These are phyloP conservation scores for Pseudomyrmex gracilis DNA, from an alignment of 1,140 invertebrate genomes.

Conservation along the genomic window DNA sequence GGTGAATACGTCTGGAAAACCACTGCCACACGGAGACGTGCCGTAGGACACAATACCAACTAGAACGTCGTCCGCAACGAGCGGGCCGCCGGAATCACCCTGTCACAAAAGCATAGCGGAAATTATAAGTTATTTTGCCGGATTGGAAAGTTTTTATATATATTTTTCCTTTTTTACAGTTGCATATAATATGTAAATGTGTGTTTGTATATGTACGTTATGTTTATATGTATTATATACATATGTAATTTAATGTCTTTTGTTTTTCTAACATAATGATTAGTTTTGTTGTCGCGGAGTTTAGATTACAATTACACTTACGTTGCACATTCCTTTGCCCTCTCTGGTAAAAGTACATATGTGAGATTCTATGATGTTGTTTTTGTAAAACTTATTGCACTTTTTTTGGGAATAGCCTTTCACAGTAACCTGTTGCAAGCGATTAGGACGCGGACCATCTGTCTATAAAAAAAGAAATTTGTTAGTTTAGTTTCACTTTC, in stretches of 20 bases:
- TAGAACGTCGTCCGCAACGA: conserved; percentile 83
- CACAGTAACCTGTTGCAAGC: not conserved
- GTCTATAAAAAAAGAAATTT: not conserved
- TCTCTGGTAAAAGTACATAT: not conserved
- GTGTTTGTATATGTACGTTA: not conserved
- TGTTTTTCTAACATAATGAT: not conserved
- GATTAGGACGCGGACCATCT: not conserved
- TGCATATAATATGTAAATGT: not conserved
- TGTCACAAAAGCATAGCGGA: conserved; percentile 59
- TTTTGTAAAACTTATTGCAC: not conserved
- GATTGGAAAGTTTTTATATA: not conserved
- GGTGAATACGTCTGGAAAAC: conserved; percentile 88
- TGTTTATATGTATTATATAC: too few relatives aligned
- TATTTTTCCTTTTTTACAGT: not conserved
- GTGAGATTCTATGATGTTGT: not conserved
- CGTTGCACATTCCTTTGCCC: conserved; percentile 3
- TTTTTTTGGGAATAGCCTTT: not conserved
- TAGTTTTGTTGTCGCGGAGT: not conserved
- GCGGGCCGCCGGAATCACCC: conserved; percentile 88
- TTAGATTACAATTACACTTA: conserved; percentile 3
- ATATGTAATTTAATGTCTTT: not conserved
- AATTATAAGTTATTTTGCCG: not conserved
- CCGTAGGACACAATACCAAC: conserved; percentile 89
- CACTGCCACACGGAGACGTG: conserved; percentile 86
- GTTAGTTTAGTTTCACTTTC: too few relatives aligned